Conservation (phyloP, 2,113 vertebrate genomes). For the Thunnus maccoyii region DNA sequence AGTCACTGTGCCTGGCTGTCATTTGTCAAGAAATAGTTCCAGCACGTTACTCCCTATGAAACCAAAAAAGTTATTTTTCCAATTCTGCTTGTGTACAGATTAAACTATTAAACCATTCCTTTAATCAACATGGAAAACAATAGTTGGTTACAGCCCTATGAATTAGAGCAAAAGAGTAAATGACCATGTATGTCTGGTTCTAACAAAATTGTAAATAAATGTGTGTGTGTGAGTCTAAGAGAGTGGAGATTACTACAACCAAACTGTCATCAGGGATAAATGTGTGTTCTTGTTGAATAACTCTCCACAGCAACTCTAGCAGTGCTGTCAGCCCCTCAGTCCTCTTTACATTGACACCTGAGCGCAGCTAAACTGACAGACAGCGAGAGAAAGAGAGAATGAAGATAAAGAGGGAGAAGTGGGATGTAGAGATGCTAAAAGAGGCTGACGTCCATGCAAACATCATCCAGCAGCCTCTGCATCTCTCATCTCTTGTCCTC, state of each 20-base stretch:
- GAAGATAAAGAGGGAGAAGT: slow-evolving; percentile 35
- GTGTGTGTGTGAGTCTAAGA: not conserved
- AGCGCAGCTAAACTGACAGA: slow-evolving; percentile 21
- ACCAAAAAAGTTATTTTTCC: no score
- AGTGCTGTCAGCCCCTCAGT: slow-evolving; percentile 43
- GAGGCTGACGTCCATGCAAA: slow-evolving; percentile 49
- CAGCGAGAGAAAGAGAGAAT: slow-evolving; percentile 33
- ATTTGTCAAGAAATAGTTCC: no score
- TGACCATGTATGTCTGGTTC: not conserved
- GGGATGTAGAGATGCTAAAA: slow-evolving; percentile 49
- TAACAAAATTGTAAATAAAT: not conserved
- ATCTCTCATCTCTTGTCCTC: slow-evolving; percentile 32
- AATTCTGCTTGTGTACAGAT: no score
- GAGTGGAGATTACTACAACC: slow-evolving; percentile 6
- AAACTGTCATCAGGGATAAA: slow-evolving; percentile 7
- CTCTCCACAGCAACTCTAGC: slow-evolving; percentile 15
- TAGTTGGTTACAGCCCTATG: no score
- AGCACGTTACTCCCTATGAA: no score
- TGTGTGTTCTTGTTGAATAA: slow-evolving; percentile 18
- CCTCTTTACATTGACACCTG: slow-evolving; percentile 48
- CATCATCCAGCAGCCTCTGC: slow-evolving; percentile 43
- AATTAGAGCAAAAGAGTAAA: no score
- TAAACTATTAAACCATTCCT: no score
- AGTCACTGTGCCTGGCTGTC: no score
- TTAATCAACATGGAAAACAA: no score